Conservation (phyloP, 1,140 invertebrate species). For the Drosophila fuyamai region DNA sequence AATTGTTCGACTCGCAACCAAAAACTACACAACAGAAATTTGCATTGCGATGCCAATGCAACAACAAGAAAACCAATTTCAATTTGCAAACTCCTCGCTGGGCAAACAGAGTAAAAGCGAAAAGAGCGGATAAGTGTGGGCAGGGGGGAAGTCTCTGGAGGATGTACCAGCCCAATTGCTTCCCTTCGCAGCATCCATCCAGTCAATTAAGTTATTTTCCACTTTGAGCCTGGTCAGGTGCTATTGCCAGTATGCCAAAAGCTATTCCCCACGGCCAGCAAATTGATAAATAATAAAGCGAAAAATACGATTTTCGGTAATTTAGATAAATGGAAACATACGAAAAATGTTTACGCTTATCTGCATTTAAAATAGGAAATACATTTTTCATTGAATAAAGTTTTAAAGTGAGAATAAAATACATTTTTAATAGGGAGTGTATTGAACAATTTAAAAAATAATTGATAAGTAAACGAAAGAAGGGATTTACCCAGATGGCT, state of each 20-base stretch:
- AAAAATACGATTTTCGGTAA: constrained; percentile 12
- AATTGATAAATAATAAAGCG: constrained; percentile 41
- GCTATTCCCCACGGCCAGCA: constrained; percentile 17
- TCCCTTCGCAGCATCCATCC: not conserved
- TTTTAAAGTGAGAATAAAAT: not conserved
- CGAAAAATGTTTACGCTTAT: not conserved
- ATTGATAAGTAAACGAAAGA: not conserved
- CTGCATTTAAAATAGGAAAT: not conserved
- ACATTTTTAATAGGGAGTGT: too few species aligned
- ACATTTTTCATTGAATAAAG: not conserved
- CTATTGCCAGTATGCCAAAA: constrained; percentile 10
- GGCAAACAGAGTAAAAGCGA: constrained; percentile 23
- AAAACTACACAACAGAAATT: constrained; percentile 22
- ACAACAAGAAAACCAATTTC: constrained; percentile 29
- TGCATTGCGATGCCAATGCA: constrained; percentile 17
- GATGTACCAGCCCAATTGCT: not conserved
- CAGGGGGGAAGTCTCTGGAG: constrained; percentile 23
- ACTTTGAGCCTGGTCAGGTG: constrained; percentile 22
- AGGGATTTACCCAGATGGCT: not conserved
- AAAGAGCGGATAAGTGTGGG: not conserved
- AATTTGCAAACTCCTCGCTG: constrained; percentile 35
- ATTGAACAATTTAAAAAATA: too few species aligned
- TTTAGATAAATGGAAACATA: constrained; percentile 20
- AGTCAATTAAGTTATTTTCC: constrained; percentile 36
- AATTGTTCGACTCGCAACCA: constrained; percentile 14